Conservation (phyloP, 2,888 invertebrate genomes). For the Flexamia atlantica region DNA sequence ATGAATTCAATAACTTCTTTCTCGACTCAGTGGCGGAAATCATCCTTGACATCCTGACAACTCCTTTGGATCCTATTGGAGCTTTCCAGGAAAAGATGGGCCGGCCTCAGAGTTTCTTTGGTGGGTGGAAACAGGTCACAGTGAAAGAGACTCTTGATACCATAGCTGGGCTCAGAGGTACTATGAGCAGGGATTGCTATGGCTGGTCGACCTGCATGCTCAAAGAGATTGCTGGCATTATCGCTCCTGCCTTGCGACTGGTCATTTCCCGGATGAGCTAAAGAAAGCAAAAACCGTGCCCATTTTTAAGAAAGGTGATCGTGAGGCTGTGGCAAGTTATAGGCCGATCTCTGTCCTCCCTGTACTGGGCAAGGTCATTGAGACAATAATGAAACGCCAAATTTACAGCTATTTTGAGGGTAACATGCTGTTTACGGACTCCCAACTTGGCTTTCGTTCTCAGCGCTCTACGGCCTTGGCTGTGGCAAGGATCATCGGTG, state of each 20-base stretch:
- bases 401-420: not conserved
- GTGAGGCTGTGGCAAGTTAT: not conserved
- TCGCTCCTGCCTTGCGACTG: not conserved
- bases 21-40: not conserved
- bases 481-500: too few species aligned
- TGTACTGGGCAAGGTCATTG: not conserved
- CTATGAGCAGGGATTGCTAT: not conserved
- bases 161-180: not conserved
- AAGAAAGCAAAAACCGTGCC: not conserved
- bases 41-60: not conserved
- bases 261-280: not conserved
- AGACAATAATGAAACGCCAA: not conserved
- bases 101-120: not conserved
- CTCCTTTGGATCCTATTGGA: not conserved
- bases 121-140: not conserved
- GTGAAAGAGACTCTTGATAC: not conserved
- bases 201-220: not conserved
- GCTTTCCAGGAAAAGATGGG: not conserved
- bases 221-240: not conserved
- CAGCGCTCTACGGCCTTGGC: too few species aligned
- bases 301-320: not conserved
- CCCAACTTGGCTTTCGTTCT: not conserved
- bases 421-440: not conserved
- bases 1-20: not conserved
- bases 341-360: not conserved